phyloP scores from a whole-genome alignment of 2,888 invertebrate genomes.

The Caenorhabditis sp. region DNA sequence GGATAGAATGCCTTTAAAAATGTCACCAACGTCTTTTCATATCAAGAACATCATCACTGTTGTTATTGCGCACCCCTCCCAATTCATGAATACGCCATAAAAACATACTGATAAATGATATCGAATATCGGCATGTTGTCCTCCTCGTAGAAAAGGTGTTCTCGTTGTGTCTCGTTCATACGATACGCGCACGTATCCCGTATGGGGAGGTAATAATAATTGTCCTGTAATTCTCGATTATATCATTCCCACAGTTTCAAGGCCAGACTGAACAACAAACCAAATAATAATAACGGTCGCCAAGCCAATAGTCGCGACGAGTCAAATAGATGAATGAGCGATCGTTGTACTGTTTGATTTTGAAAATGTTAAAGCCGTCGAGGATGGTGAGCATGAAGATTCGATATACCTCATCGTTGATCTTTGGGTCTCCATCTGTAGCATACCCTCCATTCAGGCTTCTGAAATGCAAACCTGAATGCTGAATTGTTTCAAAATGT shows the following conservation, averaged over 20 bases:
- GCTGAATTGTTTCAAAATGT: neutral
- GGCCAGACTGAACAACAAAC: slow-evolving; percentile 62
- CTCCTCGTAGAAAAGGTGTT: slow-evolving; percentile 78
- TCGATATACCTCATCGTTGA: slow-evolving; percentile 76
- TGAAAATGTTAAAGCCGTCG: slow-evolving; percentile 78
- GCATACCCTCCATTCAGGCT: slow-evolving; percentile 75
- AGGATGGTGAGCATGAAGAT: slow-evolving; percentile 78
- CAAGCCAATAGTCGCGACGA: slow-evolving; percentile 81
- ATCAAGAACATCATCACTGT: slow-evolving; percentile 1
- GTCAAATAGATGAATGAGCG: slow-evolving; percentile 80
- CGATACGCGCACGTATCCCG: slow-evolving; percentile 81
- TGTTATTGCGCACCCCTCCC: neutral
- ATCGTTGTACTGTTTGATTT: slow-evolving; percentile 79
- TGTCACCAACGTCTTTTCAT: slow-evolving; percentile 25
- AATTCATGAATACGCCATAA: slow-evolving; percentile 32
- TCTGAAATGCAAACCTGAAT: slow-evolving; percentile 26
- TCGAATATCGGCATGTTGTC: slow-evolving; percentile 78
- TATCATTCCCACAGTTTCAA: slow-evolving; percentile 26
- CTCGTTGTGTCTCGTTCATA: slow-evolving; percentile 78
- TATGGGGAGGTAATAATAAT: slow-evolving; percentile 79
- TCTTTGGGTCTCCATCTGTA: slow-evolving; percentile 77
- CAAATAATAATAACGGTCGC: slow-evolving; percentile 80
- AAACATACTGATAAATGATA: slow-evolving; percentile 81
- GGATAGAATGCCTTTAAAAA: slow-evolving; percentile 16
- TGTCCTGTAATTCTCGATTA: slow-evolving; percentile 75